Evolutionary conservation across 2,888 invertebrate species (phyloP).

Genomic region (Drosophila anomelani): DNA sequence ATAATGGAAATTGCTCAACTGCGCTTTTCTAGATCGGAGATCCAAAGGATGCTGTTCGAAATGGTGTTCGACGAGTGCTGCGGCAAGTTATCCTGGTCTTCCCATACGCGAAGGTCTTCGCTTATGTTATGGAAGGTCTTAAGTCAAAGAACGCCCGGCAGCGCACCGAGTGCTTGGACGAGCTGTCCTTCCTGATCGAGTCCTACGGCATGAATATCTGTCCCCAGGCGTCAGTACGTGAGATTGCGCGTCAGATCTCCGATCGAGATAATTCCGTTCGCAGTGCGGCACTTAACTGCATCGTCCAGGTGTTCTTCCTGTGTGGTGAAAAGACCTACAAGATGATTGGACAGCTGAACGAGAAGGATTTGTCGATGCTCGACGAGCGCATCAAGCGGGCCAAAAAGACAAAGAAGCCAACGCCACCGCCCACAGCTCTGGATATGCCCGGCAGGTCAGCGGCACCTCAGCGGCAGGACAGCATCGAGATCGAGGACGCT

Average conservation of each 20-base stretch:
- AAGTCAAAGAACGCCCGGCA: constrained; percentile 99
- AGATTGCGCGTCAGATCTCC: constrained; percentile 97
- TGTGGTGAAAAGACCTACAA: constrained; percentile 96
- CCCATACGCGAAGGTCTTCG: constrained; percentile 94
- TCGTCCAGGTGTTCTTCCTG: constrained; percentile 94
- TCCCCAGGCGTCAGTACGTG: constrained; percentile 90
- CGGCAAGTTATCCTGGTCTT: constrained; percentile 94
- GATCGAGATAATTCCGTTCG: constrained; percentile 98
- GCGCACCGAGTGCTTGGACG: constrained; percentile 97
- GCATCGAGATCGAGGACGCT: constrained; percentile 84
- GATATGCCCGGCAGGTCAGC: constrained; percentile 82
- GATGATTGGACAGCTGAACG: constrained; percentile 95
- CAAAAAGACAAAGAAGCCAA: constrained; percentile 87
- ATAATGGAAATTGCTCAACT: neutral
- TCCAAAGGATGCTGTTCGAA: constrained; percentile 97
- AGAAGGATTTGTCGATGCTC: constrained; percentile 96
- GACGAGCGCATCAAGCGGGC: constrained; percentile 98
- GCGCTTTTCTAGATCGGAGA: constrained; percentile 92
- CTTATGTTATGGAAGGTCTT: constrained; percentile 96
- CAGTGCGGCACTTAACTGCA: constrained; percentile 97
- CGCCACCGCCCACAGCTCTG: constrained; percentile 81
- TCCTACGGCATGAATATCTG: constrained; percentile 93
- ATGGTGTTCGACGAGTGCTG: constrained; percentile 93
- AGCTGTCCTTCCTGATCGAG: constrained; percentile 94
- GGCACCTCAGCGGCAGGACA: constrained; percentile 81